phyloP scores from a whole-genome alignment of 2,113 vertebrate species.

The Acinonyx jubatus region DNA sequence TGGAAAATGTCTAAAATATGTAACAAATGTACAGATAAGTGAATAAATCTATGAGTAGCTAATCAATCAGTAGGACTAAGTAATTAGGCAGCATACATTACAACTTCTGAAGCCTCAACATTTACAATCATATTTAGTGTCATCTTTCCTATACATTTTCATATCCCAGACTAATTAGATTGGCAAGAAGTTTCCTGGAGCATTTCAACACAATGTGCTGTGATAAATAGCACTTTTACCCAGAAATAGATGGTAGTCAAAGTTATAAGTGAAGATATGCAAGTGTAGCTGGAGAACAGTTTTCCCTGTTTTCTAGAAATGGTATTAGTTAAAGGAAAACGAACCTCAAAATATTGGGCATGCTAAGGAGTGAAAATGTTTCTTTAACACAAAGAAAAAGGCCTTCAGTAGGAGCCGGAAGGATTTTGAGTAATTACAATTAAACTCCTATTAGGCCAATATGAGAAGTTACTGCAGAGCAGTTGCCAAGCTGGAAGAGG shows the following conservation, averaged over 20 bases:
- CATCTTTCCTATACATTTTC: neutral
- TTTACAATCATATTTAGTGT: neutral
- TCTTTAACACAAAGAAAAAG: neutral
- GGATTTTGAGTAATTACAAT: neutral
- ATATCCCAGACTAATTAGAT: neutral
- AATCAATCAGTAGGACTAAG: neutral
- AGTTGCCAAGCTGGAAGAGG: neutral
- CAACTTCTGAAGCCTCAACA: neutral
- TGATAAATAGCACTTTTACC: neutral
- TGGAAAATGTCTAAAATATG: neutral
- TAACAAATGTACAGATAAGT: neutral
- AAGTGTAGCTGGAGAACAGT: neutral
- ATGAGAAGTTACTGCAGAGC: neutral
- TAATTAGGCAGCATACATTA: neutral
- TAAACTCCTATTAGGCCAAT: neutral
- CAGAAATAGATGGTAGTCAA: neutral
- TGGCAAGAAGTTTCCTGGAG: neutral
- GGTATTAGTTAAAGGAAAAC: neutral
- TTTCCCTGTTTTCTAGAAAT: neutral
- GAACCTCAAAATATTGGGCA: neutral
- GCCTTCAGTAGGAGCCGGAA: neutral
- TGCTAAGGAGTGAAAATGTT: neutral
- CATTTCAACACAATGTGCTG: neutral
- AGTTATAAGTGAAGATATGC: neutral
- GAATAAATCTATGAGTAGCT: neutral